Evolutionary conservation across 2,797 vertebrate species (phyloP), one percentile per base, ranked within the genome.

Genomic region (Tympanoctomys barrerae): DNA sequence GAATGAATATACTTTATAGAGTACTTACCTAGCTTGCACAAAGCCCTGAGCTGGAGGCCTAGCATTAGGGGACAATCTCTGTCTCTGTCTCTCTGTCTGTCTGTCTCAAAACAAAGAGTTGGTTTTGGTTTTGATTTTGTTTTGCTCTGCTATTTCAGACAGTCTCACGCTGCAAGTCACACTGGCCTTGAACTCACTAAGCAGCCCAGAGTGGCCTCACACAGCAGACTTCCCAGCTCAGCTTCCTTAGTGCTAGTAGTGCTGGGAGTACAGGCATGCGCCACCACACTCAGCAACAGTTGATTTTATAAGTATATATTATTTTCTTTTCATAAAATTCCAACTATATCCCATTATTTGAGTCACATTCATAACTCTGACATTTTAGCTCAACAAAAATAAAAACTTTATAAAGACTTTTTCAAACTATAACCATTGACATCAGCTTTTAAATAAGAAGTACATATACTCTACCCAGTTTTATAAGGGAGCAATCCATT

Each of bases 341-440:
- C 36, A 77, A 75, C 36, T 42, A 75, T 13, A 70, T 26, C 11
- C 91, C 62, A 87, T 84, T 64, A 89, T 71, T 87, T 86, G 90
- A 49, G 13, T 75, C 61, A 86, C 52, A 89, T 95, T 85, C 71
- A 89, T 42, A 87, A 28, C 12, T 89, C 14, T 78, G n/a, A 85
- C 13, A 90, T 68, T 92, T 85, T 92, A 87, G 91, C n/a, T 79
- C 14, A 90, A 80, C 22, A 59, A 86, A 80, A 94, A 59, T 11
- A 64, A 64, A 85, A 92, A 89, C 12, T 39, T 85, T 81, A 42
- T 42, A 87, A 73, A 92, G 7, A 77, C 28, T 54, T 83, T 90
- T 95, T 52, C 46, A 92, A 92, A 92, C 24, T 59, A 68, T 79
- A 71, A 62, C 39, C 42, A 75, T 36, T 80, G 57, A 89, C 28